Evolutionary conservation across 2,113 vertebrate species (phyloP).

Genomic region (Ciconia boyciana): DNA sequence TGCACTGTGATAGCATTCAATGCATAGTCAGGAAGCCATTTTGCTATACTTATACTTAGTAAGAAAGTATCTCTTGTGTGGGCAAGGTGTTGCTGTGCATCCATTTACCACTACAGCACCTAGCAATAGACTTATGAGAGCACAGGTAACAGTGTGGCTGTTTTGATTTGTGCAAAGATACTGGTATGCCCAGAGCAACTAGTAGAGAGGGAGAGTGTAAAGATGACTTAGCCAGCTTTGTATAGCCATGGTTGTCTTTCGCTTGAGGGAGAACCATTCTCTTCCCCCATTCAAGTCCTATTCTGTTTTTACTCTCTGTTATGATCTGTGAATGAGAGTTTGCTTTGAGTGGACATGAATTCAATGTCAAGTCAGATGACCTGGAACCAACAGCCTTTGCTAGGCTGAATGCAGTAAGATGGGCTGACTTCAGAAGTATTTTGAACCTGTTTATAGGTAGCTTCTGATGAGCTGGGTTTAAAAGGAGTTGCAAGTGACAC

Average conservation of each 20-base stretch:
- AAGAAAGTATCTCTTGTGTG: neutral
- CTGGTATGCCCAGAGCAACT: neutral
- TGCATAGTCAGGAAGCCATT: neutral
- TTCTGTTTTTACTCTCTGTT: neutral
- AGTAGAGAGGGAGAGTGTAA: neutral
- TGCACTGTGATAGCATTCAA: neutral
- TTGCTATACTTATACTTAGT: neutral
- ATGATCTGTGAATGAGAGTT: neutral
- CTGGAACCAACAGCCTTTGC: neutral
- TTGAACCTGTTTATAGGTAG: neutral
- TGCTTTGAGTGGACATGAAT: neutral
- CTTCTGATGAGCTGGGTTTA: neutral
- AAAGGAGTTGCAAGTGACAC: neutral
- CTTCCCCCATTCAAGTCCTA: neutral
- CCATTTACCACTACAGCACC: fast-evolving
- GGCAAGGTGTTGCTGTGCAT: neutral
- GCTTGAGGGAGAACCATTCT: neutral
- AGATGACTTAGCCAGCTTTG: neutral
- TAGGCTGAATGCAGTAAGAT: neutral
- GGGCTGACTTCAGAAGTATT: neutral
- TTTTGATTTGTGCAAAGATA: neutral
- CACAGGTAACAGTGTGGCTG: neutral
- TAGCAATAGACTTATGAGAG: neutral
- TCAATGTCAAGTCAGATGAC: neutral
- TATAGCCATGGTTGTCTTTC: neutral